Conservation (phyloP, 2,888 invertebrate species). For the Thysanoteuthis rhombus region DNA sequence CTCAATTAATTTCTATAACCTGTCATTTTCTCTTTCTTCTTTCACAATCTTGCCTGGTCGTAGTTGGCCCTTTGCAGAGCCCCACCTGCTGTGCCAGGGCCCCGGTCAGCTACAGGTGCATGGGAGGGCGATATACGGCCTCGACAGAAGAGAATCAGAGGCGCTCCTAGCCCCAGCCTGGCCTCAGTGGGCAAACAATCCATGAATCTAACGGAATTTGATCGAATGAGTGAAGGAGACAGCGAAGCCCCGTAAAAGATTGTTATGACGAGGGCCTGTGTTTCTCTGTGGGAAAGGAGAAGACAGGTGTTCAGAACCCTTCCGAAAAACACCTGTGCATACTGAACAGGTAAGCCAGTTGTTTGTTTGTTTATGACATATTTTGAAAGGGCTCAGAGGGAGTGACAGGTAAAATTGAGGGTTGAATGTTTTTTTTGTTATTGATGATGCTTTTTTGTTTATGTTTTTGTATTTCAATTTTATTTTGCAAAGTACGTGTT, state of each 20-base stretch:
- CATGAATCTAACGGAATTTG: background rate
- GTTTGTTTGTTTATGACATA: conserved; percentile 12
- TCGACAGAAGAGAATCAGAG: no score
- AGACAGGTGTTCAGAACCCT: background rate
- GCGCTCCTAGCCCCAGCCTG: background rate
- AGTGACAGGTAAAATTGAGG: background rate
- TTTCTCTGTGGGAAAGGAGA: background rate
- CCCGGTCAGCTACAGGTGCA: conserved; percentile 12
- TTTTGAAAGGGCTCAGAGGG: background rate
- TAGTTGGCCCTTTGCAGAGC: background rate
- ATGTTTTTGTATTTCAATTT: background rate
- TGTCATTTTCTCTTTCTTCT: background rate
- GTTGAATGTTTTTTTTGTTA: background rate
- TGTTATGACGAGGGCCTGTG: background rate
- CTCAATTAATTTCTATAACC: background rate
- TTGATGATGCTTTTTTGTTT: background rate
- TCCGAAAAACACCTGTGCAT: background rate
- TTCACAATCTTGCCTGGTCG: background rate
- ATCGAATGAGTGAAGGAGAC: background rate
- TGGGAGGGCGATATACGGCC: background rate
- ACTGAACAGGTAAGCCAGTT: background rate
- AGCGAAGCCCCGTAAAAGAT: background rate
- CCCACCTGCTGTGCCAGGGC: background rate
- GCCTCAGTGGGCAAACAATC: background rate
- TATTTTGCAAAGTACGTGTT: background rate